These are phyloP conservation scores for Liodrosophila aerea DNA, from an alignment of 2,888 invertebrate species.

Conservation along the genomic window DNA sequence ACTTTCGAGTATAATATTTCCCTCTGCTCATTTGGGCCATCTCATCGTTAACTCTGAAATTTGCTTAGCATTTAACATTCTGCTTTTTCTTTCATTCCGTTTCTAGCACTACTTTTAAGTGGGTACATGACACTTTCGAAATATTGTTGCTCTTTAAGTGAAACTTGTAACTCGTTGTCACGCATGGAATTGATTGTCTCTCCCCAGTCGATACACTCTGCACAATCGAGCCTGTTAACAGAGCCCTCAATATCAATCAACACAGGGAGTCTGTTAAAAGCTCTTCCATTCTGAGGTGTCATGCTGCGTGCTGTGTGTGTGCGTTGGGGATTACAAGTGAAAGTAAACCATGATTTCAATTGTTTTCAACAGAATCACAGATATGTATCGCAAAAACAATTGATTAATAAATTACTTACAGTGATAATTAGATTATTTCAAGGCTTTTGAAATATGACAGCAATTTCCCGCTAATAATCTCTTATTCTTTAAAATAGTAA, in stretches of 20 bases:
- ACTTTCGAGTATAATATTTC: conserved; percentile 38
- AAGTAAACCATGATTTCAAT: conserved; percentile 24
- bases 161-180: conserved; percentile 66
- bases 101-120: conserved; percentile 37
- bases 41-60: conserved; percentile 49
- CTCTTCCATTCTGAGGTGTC: conserved; percentile 35
- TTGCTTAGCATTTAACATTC: conserved; percentile 63
- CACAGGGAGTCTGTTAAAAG: conserved; percentile 10
- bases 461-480: too few species aligned
- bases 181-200: conserved; percentile 61
- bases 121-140: conserved; percentile 30
- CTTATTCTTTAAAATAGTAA: too few species aligned
- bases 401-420: too few species aligned
- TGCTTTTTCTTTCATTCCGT: conserved; percentile 22
- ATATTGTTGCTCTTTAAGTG: conserved; percentile 53
- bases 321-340: neutral
- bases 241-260: conserved; percentile 28
- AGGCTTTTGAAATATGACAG: too few species aligned
- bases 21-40: conserved; percentile 65
- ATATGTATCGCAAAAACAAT: conserved; percentile 1
- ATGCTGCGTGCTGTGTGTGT: conserved; percentile 21
- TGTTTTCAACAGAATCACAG: neutral
- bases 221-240: conserved; percentile 33
- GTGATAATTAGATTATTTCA: too few species aligned
- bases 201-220: conserved; percentile 21